Percentiles rank a stretch among this genome's conserved stretches.
Conservation (phyloP, 2,888 invertebrate genomes). For the Eupelmus urozonus region DNA sequence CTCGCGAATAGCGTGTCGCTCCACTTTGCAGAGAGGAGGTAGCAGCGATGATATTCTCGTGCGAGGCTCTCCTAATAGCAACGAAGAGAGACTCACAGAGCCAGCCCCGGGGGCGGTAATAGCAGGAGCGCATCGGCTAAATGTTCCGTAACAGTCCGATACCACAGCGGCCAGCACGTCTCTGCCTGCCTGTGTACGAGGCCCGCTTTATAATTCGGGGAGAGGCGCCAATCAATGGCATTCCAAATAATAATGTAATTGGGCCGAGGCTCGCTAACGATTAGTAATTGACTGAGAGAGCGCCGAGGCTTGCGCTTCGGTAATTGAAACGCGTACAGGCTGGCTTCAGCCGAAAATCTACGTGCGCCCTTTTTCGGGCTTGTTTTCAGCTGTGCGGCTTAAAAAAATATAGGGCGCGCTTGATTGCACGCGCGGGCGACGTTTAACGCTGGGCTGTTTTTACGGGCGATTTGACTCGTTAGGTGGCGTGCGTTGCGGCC, state of each 20-base stretch:
- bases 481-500: too few species aligned
- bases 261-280: slow-evolving; percentile 29
- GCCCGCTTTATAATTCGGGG: slow-evolving; percentile 36
- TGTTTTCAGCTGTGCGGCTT: too few species aligned
- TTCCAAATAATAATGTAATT: slow-evolving; percentile 60
- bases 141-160: slow-evolving; percentile 26
- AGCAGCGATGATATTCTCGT: too few species aligned
- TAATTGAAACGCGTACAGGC: background rate
- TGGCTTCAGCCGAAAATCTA: too few species aligned
- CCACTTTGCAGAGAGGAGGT: too few species aligned
- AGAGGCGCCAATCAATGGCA: slow-evolving; percentile 55
- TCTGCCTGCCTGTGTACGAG: background rate
- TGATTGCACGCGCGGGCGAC: background rate
- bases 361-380: too few species aligned
- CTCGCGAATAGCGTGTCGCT: too few species aligned
- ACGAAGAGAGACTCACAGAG: background rate
- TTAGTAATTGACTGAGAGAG: slow-evolving; percentile 34
- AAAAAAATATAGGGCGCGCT: too few species aligned
- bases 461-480: too few species aligned
- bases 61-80: background rate
- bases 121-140: slow-evolving; percentile 3
- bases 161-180: background rate
- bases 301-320: background rate
- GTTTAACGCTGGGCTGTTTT: too few species aligned
- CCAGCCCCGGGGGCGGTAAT: background rate